Conservation (phyloP, 2,888 invertebrate species). For the Luperina testacea region DNA sequence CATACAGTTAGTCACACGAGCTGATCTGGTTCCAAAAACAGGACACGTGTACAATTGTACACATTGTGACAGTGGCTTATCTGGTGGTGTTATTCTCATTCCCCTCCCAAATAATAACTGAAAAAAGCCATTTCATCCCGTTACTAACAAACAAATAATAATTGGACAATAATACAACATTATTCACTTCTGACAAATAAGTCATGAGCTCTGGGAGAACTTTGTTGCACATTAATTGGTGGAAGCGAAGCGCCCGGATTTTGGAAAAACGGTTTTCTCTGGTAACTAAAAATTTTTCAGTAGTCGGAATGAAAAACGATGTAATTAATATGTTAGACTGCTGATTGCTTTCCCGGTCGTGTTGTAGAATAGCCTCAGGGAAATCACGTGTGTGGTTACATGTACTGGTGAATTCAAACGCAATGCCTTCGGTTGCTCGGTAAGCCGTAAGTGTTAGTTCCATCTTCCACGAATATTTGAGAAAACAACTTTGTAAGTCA, state of each 20-base stretch:
- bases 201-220: neutral
- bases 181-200: neutral
- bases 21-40: slow-evolving; percentile 4
- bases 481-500: neutral
- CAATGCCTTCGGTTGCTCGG: slow-evolving; percentile 12
- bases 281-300: neutral
- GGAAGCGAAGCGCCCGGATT: neutral
- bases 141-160: neutral
- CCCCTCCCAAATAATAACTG: neutral
- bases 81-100: neutral
- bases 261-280: neutral
- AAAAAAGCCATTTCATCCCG: slow-evolving; percentile 4
- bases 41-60: neutral
- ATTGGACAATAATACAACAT: neutral
- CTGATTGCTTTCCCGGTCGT: slow-evolving; percentile 51
- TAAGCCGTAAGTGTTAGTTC: slow-evolving; percentile 4
- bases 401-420: slow-evolving; percentile 38
- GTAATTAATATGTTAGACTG: slow-evolving; percentile 28
- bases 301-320: slow-evolving; percentile 2
- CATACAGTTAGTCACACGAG: neutral
- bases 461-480: neutral
- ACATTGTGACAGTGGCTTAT: neutral
- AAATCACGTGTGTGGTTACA: slow-evolving; percentile 54
- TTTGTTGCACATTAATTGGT: neutral
- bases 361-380: slow-evolving; percentile 45